These are phyloP conservation scores for Drosophila nigricruria DNA, from an alignment of 2,888 invertebrate species.

Conservation along the genomic window DNA sequence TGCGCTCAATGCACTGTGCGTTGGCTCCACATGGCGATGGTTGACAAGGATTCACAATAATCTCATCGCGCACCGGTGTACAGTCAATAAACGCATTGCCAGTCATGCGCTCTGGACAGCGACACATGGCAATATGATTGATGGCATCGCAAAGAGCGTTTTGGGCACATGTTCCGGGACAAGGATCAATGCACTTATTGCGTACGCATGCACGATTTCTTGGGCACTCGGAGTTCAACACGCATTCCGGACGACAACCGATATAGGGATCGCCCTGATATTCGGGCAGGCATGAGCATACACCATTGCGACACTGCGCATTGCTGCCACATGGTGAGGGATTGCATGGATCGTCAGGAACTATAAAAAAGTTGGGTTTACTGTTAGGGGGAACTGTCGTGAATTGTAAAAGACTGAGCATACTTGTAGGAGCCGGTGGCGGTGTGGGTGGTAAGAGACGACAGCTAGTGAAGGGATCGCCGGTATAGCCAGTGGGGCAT, in stretches of 20 bases:
- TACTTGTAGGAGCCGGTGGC: conserved; percentile 77
- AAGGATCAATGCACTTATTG: conserved; percentile 94
- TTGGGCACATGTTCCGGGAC: conserved; percentile 92
- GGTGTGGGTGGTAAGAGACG: conserved; percentile 86
- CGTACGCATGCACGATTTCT: conserved; percentile 91
- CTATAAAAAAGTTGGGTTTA: conserved; percentile 52
- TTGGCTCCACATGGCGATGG: conserved; percentile 90
- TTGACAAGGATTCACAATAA: conserved; percentile 87
- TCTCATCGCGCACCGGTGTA: conserved; percentile 85
- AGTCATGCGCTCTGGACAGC: conserved; percentile 88
- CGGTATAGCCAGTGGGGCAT: conserved; percentile 89
- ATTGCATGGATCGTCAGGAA: conserved; percentile 88
- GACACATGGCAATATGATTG: conserved; percentile 89
- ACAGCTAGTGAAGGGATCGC: conserved; percentile 92
- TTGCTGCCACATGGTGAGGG: conserved; percentile 93
- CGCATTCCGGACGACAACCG: conserved; percentile 93
- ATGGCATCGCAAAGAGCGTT: conserved; percentile 92
- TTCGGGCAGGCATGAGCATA: conserved; percentile 91
- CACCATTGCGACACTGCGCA: conserved; percentile 89
- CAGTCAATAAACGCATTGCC: conserved; percentile 91
- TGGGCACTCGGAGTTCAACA: conserved; percentile 92
- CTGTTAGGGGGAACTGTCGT: conserved; percentile 18
- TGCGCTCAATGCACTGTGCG: conserved; percentile 88
- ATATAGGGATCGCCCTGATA: conserved; percentile 92
- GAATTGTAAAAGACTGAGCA: conserved; percentile 18